phyloP scores from a whole-genome alignment of 2,113 vertebrate genomes.

The Cinclus cinclus region DNA sequence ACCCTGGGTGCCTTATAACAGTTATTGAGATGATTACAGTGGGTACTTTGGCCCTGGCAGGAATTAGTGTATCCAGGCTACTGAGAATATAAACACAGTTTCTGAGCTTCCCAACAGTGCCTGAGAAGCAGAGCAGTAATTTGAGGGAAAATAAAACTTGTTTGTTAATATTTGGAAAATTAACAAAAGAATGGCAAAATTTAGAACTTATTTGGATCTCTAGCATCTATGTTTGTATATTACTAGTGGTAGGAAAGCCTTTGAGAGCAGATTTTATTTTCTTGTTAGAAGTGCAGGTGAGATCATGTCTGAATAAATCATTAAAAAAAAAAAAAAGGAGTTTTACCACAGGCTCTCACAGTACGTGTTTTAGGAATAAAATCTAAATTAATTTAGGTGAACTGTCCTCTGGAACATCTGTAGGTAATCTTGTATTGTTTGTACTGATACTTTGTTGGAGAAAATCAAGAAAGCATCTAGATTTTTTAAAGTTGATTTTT shows the following conservation, averaged over 20 bases:
- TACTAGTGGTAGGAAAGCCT: neutral
- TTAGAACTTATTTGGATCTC: neutral
- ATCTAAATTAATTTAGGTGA: neutral
- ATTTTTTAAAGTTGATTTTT: neutral
- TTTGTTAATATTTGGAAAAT: neutral
- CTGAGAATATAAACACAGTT: neutral
- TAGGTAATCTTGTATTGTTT: neutral
- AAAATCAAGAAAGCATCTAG: neutral
- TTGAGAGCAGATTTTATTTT: neutral
- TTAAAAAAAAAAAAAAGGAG: no score
- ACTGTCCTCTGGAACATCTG: accelerated
- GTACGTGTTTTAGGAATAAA: neutral
- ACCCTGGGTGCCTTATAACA: constrained; percentile 1
- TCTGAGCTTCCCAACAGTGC: neutral
- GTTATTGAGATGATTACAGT: constrained; percentile 36
- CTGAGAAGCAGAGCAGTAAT: neutral
- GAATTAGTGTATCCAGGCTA: neutral
- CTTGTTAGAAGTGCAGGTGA: neutral
- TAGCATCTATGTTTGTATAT: neutral
- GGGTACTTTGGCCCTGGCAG: neutral
- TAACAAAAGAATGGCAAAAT: neutral
- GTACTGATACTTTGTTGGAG: neutral
- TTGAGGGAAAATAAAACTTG: neutral
- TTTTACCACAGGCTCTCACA: neutral
- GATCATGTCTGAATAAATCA: neutral